These are phyloP conservation scores for Dasypolia templi DNA, from an alignment of 2,888 invertebrate species.

Conservation along the genomic window DNA sequence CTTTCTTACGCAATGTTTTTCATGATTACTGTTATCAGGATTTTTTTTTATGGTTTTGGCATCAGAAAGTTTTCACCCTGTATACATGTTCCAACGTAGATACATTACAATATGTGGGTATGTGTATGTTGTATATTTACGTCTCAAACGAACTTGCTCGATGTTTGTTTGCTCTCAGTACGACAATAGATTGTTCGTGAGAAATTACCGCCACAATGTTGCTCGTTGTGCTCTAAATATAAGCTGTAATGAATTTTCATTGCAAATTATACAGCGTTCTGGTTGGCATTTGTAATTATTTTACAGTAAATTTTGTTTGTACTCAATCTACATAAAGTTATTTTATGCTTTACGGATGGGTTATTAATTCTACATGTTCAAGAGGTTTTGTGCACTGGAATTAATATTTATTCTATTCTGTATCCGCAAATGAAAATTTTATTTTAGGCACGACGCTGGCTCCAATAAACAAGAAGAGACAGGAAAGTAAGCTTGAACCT, in stretches of 20 bases:
- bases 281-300: slow-evolving; percentile 55
- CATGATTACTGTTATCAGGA: neutral
- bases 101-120: neutral
- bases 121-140: slow-evolving; percentile 27
- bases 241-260: slow-evolving; percentile 57
- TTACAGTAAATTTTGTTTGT: slow-evolving; percentile 45
- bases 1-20: neutral
- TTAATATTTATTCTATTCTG: slow-evolving; percentile 29
- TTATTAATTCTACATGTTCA: slow-evolving; percentile 46
- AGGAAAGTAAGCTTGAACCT: too few relatives aligned
- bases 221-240: slow-evolving; percentile 55
- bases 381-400: slow-evolving; percentile 33
- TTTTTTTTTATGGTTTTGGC: slow-evolving; percentile 1
- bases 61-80: neutral
- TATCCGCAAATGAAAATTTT: slow-evolving; percentile 34
- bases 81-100: neutral
- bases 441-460: slow-evolving; percentile 1
- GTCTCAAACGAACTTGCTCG: slow-evolving; percentile 38
- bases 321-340: slow-evolving; percentile 47
- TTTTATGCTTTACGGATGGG: slow-evolving; percentile 38
- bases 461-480: too few relatives aligned
- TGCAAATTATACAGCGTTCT: slow-evolving; percentile 57
- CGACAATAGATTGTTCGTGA: slow-evolving; percentile 53
- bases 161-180: slow-evolving; percentile 45
- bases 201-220: slow-evolving; percentile 58